A percentile compares a stretch with the other conserved stretches of the same genome.
Evolutionary conservation across 2,888 invertebrate species (phyloP).

Genomic region (Cheilosia impressa): DNA sequence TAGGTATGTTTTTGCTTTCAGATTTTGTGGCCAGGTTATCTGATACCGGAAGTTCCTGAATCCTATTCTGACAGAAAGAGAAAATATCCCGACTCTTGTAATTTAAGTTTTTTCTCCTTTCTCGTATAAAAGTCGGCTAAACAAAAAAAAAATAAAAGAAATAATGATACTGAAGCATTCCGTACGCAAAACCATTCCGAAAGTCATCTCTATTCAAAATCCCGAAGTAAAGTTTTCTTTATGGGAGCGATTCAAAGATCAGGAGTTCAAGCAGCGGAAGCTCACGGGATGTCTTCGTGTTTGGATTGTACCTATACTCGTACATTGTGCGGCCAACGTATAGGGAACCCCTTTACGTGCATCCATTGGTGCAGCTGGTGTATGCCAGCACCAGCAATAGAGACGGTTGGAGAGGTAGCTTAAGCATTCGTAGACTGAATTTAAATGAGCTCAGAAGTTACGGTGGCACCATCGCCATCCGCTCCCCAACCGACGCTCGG

Average conservation of each 20-base stretch:
- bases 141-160: not conserved
- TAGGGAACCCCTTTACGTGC: slow-evolving; percentile 30
- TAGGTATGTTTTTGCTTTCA: not conserved
- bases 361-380: slow-evolving; percentile 21
- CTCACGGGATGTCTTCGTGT: slow-evolving; percentile 26
- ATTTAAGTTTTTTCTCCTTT: not conserved
- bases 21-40: slow-evolving; percentile 21
- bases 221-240: slow-evolving; percentile 22
- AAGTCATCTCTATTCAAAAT: slow-evolving; percentile 37
- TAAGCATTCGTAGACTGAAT: slow-evolving; percentile 54
- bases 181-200: not conserved
- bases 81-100: slow-evolving; percentile 4
- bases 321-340: slow-evolving; percentile 20
- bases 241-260: slow-evolving; percentile 47
- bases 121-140: not conserved
- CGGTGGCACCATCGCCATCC: slow-evolving; percentile 14
- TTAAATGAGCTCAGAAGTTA: slow-evolving; percentile 60
- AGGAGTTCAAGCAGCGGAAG: slow-evolving; percentile 45
- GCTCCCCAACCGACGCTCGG: not conserved
- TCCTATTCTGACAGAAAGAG: slow-evolving; percentile 17
- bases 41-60: slow-evolving; percentile 39
- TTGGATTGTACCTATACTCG: not conserved
- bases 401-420: not conserved
- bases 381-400: not conserved
- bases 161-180: not conserved